Conservation (phyloP, 2,888 invertebrate species). For the Dorcus hopei region DNA sequence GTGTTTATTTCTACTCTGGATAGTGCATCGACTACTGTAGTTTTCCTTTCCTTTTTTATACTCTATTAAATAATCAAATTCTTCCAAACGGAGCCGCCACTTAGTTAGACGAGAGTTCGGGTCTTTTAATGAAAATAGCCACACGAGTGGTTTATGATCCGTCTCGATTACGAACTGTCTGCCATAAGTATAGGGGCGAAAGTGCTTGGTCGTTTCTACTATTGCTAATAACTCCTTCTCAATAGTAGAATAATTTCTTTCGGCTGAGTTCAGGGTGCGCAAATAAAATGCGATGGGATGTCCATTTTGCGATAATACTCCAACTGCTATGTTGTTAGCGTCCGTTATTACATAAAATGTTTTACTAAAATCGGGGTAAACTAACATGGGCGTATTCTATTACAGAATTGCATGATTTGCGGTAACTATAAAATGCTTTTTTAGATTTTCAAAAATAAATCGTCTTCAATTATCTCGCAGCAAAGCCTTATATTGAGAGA, state of each 20-base stretch:
- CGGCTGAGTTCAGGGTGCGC: constrained; percentile 5
- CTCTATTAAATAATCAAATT: constrained; percentile 9
- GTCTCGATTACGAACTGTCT: constrained; percentile 12
- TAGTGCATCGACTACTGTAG: constrained; percentile 11
- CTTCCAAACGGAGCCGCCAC: constrained; percentile 13
- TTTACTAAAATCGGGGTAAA: constrained; percentile 10
- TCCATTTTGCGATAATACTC: constrained; percentile 22
- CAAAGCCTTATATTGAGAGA: too few species aligned
- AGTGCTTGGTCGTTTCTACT: constrained; percentile 2
- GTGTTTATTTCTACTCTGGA: constrained; percentile 12
- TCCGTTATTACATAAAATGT: constrained; percentile 20
- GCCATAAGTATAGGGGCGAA: constrained; percentile 12
- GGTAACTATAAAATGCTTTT: too few species aligned
- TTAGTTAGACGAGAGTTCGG: constrained; percentile 1
- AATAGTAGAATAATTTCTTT: constrained; percentile 2
- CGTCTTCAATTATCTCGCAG: too few species aligned
- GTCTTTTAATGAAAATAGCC: constrained; percentile 10
- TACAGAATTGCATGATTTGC: too few species aligned
- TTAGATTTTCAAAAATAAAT: too few species aligned
- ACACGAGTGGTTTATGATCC: constrained; percentile 17
- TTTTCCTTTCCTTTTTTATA: constrained; percentile 20
- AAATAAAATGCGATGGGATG: constrained; percentile 18
- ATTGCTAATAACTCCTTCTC: background rate
- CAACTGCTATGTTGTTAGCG: constrained; percentile 17
- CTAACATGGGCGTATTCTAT: constrained; percentile 13